These are phyloP conservation scores for Anniella stebbinsi DNA, from an alignment of 2,797 vertebrate species.

Conservation along the genomic window DNA sequence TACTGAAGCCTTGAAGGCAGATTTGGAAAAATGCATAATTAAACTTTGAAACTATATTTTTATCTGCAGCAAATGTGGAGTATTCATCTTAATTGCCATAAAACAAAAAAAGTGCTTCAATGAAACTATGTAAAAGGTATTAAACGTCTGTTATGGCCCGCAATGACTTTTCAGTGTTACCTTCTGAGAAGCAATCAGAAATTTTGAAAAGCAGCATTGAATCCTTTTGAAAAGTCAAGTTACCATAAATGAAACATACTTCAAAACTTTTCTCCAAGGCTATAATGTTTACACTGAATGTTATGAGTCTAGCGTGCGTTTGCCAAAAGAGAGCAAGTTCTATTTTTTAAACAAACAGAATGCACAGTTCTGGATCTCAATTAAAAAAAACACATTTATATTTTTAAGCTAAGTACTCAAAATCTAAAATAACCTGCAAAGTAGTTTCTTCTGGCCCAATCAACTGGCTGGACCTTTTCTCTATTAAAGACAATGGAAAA, in stretches of 20 bases:
- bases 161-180: not conserved
- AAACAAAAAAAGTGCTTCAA: not conserved
- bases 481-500: not conserved
- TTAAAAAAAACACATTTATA: not conserved
- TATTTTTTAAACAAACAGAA: not conserved
- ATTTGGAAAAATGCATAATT: conserved; percentile 6
- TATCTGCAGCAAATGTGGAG: not conserved
- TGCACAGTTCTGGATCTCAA: not conserved
- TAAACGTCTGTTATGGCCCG: not conserved
- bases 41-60: not conserved
- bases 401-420: too few relatives aligned
- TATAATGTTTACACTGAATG: not conserved
- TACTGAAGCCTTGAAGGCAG: conserved; percentile 10
- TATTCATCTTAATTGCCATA: not conserved
- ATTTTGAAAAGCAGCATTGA: not conserved
- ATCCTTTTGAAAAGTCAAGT: not conserved
- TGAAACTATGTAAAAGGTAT: not conserved
- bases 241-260: not conserved
- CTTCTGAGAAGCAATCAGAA: not conserved
- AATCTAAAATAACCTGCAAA: too few relatives aligned
- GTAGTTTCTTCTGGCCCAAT: not conserved
- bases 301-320: not conserved
- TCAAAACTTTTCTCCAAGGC: not conserved
- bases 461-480: not conserved
- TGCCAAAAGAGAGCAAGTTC: not conserved